phyloP scores from a whole-genome alignment of 2,113 vertebrate genomes.

The Pluvialis apricaria region DNA sequence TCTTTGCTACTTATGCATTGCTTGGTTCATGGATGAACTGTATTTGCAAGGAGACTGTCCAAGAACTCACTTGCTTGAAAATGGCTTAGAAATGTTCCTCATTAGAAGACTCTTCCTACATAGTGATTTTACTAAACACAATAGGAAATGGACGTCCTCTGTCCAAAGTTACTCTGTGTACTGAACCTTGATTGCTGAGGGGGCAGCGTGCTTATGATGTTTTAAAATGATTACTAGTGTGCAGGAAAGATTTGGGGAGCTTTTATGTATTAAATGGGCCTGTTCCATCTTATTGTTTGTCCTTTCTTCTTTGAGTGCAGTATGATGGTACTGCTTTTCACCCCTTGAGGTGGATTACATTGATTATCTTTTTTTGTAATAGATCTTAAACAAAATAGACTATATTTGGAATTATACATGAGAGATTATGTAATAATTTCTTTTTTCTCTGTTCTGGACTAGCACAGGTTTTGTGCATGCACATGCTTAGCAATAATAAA shows the following conservation, averaged over 20 bases:
- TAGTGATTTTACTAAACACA: background rate
- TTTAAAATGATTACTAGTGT: background rate
- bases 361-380: background rate
- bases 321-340: background rate
- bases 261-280: background rate
- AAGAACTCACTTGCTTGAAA: background rate
- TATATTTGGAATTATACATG: background rate
- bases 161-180: background rate
- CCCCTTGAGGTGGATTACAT: background rate
- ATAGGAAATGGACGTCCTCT: background rate
- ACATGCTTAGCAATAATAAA: background rate
- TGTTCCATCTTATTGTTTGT: background rate
- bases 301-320: background rate
- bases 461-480: background rate
- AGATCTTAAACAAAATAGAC: background rate
- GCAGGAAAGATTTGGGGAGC: background rate
- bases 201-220: background rate
- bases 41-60: background rate
- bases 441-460: background rate
- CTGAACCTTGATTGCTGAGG: background rate
- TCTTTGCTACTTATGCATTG: background rate
- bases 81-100: background rate
- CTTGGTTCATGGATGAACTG: fast-evolving
- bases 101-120: background rate
- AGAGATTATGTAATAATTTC: background rate